Evolutionary conservation across 2,797 vertebrate species (phyloP), one percentile per base, ranked within the genome.

Genomic region (Heterohyrax brucei): DNA sequence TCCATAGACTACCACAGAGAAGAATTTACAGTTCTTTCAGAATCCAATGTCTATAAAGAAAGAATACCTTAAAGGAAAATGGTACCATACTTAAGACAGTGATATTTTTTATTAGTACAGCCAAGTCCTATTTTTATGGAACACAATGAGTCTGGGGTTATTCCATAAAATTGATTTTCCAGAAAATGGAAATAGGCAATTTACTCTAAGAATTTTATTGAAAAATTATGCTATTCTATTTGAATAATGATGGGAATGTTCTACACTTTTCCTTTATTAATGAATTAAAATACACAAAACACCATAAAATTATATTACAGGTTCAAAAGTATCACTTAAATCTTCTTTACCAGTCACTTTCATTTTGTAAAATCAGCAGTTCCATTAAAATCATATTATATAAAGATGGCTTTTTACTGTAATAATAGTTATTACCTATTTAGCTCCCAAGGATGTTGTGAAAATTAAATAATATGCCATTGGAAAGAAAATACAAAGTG

Each of bases 391-490:
- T 97, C 96, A 48, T 97, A 97, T 98, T 97, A 97, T 95, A 94
- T 95, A 97, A 97, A 97, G 97, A 98, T 97, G 96, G 95, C 87
- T 97, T 98, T 98, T 98, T 97, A 97, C 97, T 98, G 96, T 97
- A 97, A 98, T 98, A 97, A 98, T 97, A 98, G 97, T 97, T 98
- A 97, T 97, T 98, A 97, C 96, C 97, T 97, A 97, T 96, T 97
- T 98, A 97, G 91, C 97, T 98, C 73, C 97, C 97, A 97, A 97
- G 96, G 96, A 96, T 98, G 93, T 91, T 97, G 95, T 97, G 95
- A 98, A 95, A 98, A 97, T 98, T 98, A 97, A 98, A 98, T 98
- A 98, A 98, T 96, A 97, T 97, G 95, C 91, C 87, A 97, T 97
- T 96, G 96, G 93, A 97, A 98, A 97, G 94, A 87, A 97, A 97